phyloP scores from a whole-genome alignment of 2,113 vertebrate genomes.

The Regulus satrapa region DNA sequence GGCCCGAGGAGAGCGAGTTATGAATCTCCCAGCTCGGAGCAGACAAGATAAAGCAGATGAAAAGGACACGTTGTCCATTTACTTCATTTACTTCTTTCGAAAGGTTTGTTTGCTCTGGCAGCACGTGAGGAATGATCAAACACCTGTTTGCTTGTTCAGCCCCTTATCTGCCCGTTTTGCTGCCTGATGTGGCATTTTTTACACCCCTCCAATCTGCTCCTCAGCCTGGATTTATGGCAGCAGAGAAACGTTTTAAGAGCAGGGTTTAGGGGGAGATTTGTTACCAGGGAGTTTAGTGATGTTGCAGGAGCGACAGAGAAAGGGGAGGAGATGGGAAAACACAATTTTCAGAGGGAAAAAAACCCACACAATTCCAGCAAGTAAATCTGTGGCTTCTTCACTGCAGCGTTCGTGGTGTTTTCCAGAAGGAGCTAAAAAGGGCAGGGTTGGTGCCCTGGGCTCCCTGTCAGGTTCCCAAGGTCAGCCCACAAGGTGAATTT shows the following conservation, averaged over 20 bases:
- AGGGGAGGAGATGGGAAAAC: background rate
- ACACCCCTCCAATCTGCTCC: background rate
- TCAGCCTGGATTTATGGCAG: background rate
- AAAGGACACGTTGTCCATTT: background rate
- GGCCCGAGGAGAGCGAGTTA: background rate
- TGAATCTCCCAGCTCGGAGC: background rate
- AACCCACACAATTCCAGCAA: background rate
- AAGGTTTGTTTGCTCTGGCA: background rate
- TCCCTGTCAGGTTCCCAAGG: background rate
- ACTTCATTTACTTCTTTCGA: background rate
- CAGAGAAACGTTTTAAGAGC: background rate
- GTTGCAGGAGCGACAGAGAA: background rate
- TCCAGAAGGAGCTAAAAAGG: rapidly evolving
- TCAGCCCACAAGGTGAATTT: background rate
- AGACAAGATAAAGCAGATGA: background rate
- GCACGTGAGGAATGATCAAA: background rate
- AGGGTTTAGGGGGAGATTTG: background rate
- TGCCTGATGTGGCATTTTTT: background rate
- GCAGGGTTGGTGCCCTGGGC: background rate
- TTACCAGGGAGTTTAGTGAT: background rate
- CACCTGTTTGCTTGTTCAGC: background rate
- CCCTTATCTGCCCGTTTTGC: background rate
- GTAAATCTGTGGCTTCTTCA: background rate
- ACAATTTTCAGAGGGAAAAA: background rate
- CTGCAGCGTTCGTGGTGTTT: no score